A percentile compares a stretch with the other conserved stretches of the same genome.
Evolutionary conservation across 1,140 invertebrate genomes (phyloP).

Genomic region (Hetaerina americana): DNA sequence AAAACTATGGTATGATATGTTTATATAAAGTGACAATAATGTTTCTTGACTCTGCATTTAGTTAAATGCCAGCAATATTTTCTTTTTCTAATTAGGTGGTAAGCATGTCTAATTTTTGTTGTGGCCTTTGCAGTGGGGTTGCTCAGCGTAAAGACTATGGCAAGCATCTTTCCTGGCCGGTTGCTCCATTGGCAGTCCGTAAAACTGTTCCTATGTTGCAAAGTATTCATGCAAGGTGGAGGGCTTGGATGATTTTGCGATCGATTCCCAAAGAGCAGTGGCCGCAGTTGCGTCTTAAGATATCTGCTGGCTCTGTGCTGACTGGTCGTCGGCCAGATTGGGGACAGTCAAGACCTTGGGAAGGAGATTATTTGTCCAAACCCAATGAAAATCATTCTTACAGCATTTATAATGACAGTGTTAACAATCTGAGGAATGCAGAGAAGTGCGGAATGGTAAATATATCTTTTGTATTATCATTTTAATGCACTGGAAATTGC

Average conservation of each 20-base stretch:
- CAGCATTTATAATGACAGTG: constrained; percentile 50
- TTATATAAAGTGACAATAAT: too few relatives aligned
- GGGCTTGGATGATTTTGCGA: constrained; percentile 72
- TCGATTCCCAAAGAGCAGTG: constrained; percentile 70
- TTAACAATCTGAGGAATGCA: constrained; percentile 53
- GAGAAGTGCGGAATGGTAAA: constrained; percentile 53
- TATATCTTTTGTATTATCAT: too few relatives aligned
- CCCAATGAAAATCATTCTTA: constrained; percentile 63
- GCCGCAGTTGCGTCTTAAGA: constrained; percentile 68
- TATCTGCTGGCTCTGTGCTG: constrained; percentile 61
- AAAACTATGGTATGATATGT: too few relatives aligned
- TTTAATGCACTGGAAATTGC: too few relatives aligned
- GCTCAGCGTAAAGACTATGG: constrained; percentile 56
- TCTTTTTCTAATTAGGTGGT: too few relatives aligned
- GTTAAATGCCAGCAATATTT: too few relatives aligned
- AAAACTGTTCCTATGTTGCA: constrained; percentile 42
- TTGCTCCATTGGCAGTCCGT: constrained; percentile 50
- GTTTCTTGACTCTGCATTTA: too few relatives aligned
- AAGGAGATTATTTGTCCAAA: constrained; percentile 77
- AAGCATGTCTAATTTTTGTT: too few relatives aligned
- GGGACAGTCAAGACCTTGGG: constrained; percentile 75
- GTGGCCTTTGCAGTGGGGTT: constrained; percentile 30
- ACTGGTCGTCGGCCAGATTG: constrained; percentile 60
- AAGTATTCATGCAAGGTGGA: constrained; percentile 63
- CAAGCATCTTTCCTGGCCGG: constrained; percentile 67